Conservation (phyloP, 2,888 invertebrate genomes). For the Diogma glabrata region DNA sequence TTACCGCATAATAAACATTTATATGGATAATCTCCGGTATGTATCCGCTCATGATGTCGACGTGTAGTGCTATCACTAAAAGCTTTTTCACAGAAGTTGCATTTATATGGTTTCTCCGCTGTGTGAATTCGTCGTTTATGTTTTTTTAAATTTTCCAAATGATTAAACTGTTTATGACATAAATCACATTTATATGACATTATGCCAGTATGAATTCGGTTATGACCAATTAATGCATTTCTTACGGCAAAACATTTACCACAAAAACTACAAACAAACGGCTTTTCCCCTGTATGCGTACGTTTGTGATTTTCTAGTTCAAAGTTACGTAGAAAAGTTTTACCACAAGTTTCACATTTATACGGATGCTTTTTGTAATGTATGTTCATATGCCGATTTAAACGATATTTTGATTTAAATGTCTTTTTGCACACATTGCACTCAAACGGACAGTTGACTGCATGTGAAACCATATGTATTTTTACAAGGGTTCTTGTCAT, state of each 20-base stretch:
- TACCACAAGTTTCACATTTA: constrained; percentile 5
- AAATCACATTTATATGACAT: neutral
- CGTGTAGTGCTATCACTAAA: neutral
- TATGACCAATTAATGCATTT: neutral
- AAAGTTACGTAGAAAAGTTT: neutral
- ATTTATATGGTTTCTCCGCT: neutral
- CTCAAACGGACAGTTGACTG: neutral
- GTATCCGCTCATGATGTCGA: neutral
- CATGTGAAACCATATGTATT: neutral
- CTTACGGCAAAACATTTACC: neutral
- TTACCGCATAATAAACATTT: neutral
- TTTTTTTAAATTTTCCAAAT: neutral
- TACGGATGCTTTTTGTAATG: neutral
- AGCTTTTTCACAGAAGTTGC: constrained; percentile 3
- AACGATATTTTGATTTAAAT: neutral
- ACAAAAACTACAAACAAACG: neutral
- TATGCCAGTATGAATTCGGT: neutral
- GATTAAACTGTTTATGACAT: neutral
- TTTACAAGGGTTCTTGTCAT: neutral
- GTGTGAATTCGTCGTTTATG: constrained; percentile 4
- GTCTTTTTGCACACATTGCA: neutral
- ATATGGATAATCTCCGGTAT: neutral
- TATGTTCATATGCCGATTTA: neutral
- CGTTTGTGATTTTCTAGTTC: neutral
- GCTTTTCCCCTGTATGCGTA: constrained; percentile 2